Base-by-base conservation (phyloP, 2,888 invertebrate genomes). In the Caenorhabditis angaria region DNA sequence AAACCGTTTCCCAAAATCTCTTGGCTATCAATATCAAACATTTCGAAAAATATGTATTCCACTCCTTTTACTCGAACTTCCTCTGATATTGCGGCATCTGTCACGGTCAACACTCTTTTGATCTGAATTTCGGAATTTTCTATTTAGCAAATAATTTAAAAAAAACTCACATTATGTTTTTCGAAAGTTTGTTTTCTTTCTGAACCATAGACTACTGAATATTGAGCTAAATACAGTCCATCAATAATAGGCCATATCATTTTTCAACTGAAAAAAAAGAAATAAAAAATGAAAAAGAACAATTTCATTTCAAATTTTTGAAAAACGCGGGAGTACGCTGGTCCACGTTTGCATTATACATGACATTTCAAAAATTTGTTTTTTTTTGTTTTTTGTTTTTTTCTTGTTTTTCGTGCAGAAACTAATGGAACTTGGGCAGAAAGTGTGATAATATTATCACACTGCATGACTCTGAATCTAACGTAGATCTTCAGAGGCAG, bases 201-300 rank as follows among this genome's bases (percentile, higher is more conserved):
- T 0, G 65, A 61, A 0, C 61, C 70, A 18, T 53, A 22, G n/a
- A 70, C 59, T 48, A 62, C 65, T 4, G 65, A 54, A 24, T 35
- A 51, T 54, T 70, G 70, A 10, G 70, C 70, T 55, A 70, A 20
- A 59, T 55, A 70, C 18, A 70, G 27, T 35, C 54, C 48, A 18
- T 70, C 70, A 0, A 59, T 65, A 18, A 70, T 60, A 60, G 65
- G 62, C 70, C 70, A 66, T 65, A 70, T 70, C 50, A 22, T 28
- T 51, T n/a, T 27, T 6, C 60, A 25, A 35, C 28, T 3, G 22
- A 66, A 59, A 35, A 55, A 29, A 53, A 28, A 10, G 47, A 18
- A 58, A 6, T 32, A 32, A 12, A 32, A 41, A 41, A 12, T 18
- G 18, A 12, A 12, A 18, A 41, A 41, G 18, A 41, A 41, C 3